These are phyloP conservation scores for Ethmia dodecea DNA, from an alignment of 2,888 invertebrate genomes.

Conservation along the genomic window DNA sequence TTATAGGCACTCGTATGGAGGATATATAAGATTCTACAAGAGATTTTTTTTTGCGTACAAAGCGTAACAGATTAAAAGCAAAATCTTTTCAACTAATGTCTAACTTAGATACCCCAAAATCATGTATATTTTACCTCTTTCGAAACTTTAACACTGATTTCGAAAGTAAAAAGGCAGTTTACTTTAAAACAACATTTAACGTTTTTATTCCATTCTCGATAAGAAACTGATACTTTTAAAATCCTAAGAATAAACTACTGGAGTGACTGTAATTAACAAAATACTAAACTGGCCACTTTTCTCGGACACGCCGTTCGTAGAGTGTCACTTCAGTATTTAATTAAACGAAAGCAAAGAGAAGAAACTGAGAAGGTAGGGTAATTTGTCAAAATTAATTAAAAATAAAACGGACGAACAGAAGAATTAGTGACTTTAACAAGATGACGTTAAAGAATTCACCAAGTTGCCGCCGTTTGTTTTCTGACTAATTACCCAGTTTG, in stretches of 20 bases:
- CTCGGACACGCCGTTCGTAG: constrained; percentile 48
- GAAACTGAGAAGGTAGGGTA: constrained; percentile 66
- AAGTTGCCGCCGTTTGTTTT: constrained; percentile 16
- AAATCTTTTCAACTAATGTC: too few relatives aligned
- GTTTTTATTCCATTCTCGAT: too few relatives aligned
- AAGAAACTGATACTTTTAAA: constrained; percentile 1
- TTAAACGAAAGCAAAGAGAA: constrained; percentile 67
- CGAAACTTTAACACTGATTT: too few relatives aligned
- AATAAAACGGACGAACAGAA: constrained; percentile 61
- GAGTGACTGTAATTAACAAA: constrained; percentile 16
- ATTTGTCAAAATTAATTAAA: constrained; percentile 78
- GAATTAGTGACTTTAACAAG: constrained; percentile 59
- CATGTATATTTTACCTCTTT: too few relatives aligned
- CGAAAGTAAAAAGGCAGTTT: too few relatives aligned
- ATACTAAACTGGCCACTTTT: constrained; percentile 26
- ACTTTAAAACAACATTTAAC: too few relatives aligned
- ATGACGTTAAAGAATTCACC: constrained; percentile 47
- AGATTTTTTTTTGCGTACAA: too few relatives aligned
- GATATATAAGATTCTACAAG: too few relatives aligned
- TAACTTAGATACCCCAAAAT: too few relatives aligned
- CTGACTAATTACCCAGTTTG: constrained; percentile 29
- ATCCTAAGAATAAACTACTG: neutral
- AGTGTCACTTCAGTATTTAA: constrained; percentile 75
- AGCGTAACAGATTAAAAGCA: too few relatives aligned
- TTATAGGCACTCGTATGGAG: too few relatives aligned